These are phyloP conservation scores for Orbicella faveolata DNA, from an alignment of 64 coral and sea anemone species.

Conservation along the genomic window DNA sequence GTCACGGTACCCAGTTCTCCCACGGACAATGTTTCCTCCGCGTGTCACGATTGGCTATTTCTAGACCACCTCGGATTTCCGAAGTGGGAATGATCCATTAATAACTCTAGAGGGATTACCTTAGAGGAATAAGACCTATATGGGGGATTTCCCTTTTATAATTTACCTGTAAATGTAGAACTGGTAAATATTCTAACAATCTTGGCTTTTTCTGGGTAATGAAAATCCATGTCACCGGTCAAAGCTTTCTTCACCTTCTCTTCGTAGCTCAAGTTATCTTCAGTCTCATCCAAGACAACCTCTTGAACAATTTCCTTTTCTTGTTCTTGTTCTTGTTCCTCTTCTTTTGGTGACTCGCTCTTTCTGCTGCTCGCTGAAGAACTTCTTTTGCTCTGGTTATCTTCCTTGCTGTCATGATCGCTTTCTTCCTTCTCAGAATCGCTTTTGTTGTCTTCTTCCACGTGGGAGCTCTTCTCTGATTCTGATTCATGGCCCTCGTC, in stretches of 20 bases:
- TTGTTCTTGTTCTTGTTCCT: background rate
- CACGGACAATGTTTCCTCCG: too few species aligned
- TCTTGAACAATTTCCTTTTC: background rate
- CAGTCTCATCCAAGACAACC: background rate
- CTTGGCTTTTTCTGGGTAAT: slow-evolving; percentile 83
- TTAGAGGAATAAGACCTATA: too few species aligned
- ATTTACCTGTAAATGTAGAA: slow-evolving; percentile 88
- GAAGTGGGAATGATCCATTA: too few species aligned
- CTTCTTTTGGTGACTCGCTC: background rate
- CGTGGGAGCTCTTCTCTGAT: background rate
- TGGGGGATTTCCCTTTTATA: too few species aligned
- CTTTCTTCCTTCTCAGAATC: slow-evolving; percentile 44
- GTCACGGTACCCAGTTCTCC: too few species aligned
- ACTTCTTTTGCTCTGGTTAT: background rate
- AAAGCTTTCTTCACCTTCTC: slow-evolving; percentile 56
- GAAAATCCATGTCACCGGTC: slow-evolving; percentile 57
- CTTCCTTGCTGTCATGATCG: background rate
- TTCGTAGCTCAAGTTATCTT: slow-evolving; percentile 23
- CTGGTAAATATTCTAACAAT: slow-evolving; percentile 98
- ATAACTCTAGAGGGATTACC: too few species aligned
- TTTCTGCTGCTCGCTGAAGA: background rate
- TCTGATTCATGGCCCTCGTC: background rate
- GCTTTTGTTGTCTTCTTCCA: slow-evolving; percentile 4
- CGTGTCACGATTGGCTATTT: too few species aligned
- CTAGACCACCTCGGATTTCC: too few species aligned